These are phyloP conservation scores for Phodopus roborovskii DNA, from an alignment of 2,113 vertebrate species.

Conservation along the genomic window DNA sequence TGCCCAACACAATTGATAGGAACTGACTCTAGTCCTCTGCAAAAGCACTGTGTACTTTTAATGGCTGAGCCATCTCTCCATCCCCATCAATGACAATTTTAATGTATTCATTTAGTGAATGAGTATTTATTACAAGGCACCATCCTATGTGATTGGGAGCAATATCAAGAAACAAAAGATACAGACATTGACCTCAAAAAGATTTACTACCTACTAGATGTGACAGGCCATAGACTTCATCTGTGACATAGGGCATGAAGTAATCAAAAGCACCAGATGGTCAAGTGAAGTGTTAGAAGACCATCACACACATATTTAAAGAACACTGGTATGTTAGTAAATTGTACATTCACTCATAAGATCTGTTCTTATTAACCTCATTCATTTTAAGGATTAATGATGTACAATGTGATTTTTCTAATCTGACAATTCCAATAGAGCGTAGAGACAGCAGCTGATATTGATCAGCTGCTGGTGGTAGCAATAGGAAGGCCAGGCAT, in stretches of 20 bases:
- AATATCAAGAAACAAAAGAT: neutral
- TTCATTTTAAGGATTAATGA: constrained; percentile 66
- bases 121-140: neutral
- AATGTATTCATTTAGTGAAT: constrained; percentile 2
- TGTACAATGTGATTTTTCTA: constrained; percentile 44
- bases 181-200: neutral
- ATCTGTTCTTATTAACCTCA: constrained; percentile 60
- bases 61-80: neutral
- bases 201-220: neutral
- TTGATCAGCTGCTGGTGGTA: neutral
- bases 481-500: neutral
- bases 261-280: constrained; percentile 23
- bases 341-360: neutral
- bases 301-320: constrained; percentile 22
- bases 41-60: neutral
- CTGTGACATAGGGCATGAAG: neutral
- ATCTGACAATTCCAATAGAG: constrained; percentile 25
- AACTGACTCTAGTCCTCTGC: neutral
- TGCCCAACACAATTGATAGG: neutral
- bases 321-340: constrained; percentile 41
- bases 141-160: neutral
- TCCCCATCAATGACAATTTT: neutral
- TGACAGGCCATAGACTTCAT: neutral
- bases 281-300: neutral
- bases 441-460: neutral